These are phyloP conservation scores for Thymallus thymallus DNA, from an alignment of 2,113 vertebrate species.

Conservation along the genomic window DNA sequence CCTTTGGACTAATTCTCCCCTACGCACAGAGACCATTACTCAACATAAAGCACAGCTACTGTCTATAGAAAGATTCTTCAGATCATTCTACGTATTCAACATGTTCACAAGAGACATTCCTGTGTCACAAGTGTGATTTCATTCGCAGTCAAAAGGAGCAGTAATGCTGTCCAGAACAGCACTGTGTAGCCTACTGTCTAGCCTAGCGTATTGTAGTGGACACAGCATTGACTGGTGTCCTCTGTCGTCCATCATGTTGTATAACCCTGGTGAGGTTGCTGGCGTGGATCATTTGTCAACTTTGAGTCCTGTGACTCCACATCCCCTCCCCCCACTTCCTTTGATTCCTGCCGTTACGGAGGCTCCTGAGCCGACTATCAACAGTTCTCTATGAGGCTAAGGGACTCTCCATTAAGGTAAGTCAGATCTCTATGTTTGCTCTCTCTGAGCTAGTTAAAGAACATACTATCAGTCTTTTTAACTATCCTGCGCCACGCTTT, in stretches of 20 bases:
- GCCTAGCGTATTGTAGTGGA: too few relatives aligned
- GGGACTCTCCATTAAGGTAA: constrained; percentile 41
- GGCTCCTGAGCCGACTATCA: not conserved
- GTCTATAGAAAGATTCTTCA: too few relatives aligned
- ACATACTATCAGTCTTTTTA: constrained; percentile 34
- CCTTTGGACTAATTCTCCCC: too few relatives aligned
- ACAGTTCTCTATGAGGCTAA: not conserved
- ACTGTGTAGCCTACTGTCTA: too few relatives aligned
- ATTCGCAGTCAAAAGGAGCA: too few relatives aligned
- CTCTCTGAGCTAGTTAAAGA: constrained; percentile 49
- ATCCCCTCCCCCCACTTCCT: not conserved
- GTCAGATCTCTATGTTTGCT: constrained; percentile 31
- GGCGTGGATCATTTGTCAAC: constrained; percentile 3
- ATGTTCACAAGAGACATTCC: too few relatives aligned
- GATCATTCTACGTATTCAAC: too few relatives aligned
- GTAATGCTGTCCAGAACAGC: too few relatives aligned
- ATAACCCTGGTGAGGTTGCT: not conserved
- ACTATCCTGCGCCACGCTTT: constrained; percentile 6
- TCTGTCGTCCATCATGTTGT: not conserved
- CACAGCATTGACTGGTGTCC: not conserved
- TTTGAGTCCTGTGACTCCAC: not conserved
- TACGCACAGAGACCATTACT: too few relatives aligned
- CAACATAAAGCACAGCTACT: too few relatives aligned
- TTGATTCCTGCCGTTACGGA: not conserved
- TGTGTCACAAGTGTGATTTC: too few relatives aligned